These are phyloP conservation scores for Rhagoletis zephyria DNA, from an alignment of 1,140 invertebrate species.

Conservation along the genomic window DNA sequence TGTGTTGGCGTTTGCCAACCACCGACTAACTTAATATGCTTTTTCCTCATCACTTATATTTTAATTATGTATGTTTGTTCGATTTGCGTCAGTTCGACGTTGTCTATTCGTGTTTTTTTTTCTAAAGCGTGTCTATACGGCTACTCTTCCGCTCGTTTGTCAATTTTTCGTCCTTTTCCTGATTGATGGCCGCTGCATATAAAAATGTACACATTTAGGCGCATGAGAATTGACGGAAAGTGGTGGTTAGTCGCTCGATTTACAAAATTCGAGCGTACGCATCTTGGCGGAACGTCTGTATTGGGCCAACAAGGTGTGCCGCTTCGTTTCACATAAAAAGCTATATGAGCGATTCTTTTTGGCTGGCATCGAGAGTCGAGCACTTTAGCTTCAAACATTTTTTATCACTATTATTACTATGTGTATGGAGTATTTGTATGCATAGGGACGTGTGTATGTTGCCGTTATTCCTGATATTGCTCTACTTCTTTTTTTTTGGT, in stretches of 20 bases:
- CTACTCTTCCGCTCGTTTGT: not conserved
- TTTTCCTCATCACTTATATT: not conserved
- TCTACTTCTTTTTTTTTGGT: not conserved
- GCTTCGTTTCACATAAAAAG: slow-evolving; percentile 10
- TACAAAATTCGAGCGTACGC: not conserved
- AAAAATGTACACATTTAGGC: not conserved
- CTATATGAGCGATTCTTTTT: not conserved
- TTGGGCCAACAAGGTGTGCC: slow-evolving; percentile 72
- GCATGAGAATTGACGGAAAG: not conserved
- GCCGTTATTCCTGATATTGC: not conserved
- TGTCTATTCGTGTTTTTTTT: not conserved
- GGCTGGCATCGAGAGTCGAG: not conserved
- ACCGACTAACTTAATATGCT: not conserved
- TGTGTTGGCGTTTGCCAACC: not conserved
- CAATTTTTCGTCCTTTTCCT: slow-evolving; percentile 29
- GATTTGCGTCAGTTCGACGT: not conserved
- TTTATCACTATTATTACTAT: not conserved
- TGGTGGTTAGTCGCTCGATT: not conserved
- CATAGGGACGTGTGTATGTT: too few relatives aligned
- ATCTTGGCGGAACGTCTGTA: slow-evolving; percentile 58
- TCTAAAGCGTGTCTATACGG: not conserved
- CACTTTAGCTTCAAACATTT: not conserved
- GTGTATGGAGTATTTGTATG: too few relatives aligned
- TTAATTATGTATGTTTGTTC: slow-evolving; percentile 4
- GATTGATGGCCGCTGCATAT: slow-evolving; percentile 18